These are phyloP conservation scores for Pogonocichla stellata DNA, from an alignment of 2,113 vertebrate species.

Conservation along the genomic window DNA sequence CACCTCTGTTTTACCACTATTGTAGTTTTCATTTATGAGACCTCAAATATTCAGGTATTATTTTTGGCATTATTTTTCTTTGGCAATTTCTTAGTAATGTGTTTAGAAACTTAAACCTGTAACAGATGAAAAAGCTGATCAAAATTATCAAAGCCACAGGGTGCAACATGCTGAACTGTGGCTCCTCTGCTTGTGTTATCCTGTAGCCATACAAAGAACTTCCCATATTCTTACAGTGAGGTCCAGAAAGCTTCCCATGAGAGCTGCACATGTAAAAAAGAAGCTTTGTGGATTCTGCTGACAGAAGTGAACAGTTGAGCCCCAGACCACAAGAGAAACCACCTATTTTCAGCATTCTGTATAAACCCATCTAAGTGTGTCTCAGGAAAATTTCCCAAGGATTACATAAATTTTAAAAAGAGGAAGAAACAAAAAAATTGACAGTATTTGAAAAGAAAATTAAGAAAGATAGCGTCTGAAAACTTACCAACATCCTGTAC, in stretches of 20 bases:
- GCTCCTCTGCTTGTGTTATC: not conserved
- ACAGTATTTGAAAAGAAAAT: not conserved
- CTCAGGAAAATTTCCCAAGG: not conserved
- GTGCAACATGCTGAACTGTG: not conserved
- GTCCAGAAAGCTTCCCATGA: not conserved
- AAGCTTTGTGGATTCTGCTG: not conserved
- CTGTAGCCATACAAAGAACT: rapidly evolving
- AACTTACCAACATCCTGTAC: not conserved
- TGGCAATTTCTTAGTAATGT: not conserved
- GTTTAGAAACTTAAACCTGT: not conserved
- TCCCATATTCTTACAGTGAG: not conserved
- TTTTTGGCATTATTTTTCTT: not conserved
- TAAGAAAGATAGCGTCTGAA: not conserved
- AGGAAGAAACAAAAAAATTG: not conserved
- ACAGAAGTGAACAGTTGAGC: not conserved
- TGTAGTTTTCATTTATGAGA: not conserved
- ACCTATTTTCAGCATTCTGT: not conserved
- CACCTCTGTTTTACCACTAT: not conserved
- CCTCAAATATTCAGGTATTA: not conserved
- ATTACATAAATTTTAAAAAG: not conserved
- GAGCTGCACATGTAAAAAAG: not conserved
- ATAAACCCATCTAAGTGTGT: not conserved
- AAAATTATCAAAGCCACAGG: not conserved
- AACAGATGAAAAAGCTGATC: not conserved
- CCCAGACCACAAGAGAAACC: not conserved